Conservation (phyloP, 2,888 invertebrate species). For the Rhyacophila evoluta region DNA sequence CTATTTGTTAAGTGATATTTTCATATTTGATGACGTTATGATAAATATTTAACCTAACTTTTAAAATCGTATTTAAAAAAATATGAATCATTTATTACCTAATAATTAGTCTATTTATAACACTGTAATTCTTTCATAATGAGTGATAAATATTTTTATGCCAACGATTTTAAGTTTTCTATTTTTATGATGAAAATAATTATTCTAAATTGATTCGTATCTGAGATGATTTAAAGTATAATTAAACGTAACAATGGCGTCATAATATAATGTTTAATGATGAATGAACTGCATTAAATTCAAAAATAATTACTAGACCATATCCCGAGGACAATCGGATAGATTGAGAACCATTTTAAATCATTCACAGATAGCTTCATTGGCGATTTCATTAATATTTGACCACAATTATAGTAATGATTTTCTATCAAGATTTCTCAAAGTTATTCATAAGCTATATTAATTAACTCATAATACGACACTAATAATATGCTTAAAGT, state of each 20-base stretch:
- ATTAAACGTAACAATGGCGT: not conserved
- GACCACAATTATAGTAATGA: not conserved
- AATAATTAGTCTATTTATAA: too few species aligned
- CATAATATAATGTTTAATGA: not conserved
- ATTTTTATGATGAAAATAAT: not conserved
- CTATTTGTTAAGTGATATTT: too few species aligned
- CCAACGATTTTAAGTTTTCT: not conserved
- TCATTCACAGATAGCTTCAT: not conserved
- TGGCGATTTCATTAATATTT: not conserved
- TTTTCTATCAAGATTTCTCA: too few species aligned
- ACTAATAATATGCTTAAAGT: too few species aligned
- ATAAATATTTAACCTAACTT: too few species aligned
- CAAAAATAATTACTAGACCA: not conserved
- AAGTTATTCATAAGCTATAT: too few species aligned
- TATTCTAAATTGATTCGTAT: constrained; percentile 1
- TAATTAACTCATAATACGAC: too few species aligned
- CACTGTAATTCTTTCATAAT: too few species aligned
- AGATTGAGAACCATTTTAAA: not conserved
- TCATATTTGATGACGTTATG: too few species aligned
- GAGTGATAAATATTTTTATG: too few species aligned
- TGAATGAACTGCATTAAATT: constrained; percentile 6
- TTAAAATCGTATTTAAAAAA: too few species aligned
- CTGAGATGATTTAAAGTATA: not conserved
- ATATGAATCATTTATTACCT: too few species aligned
- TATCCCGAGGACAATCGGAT: not conserved